Conservation (phyloP, 1,140 invertebrate species). For the Aricia agestis region DNA sequence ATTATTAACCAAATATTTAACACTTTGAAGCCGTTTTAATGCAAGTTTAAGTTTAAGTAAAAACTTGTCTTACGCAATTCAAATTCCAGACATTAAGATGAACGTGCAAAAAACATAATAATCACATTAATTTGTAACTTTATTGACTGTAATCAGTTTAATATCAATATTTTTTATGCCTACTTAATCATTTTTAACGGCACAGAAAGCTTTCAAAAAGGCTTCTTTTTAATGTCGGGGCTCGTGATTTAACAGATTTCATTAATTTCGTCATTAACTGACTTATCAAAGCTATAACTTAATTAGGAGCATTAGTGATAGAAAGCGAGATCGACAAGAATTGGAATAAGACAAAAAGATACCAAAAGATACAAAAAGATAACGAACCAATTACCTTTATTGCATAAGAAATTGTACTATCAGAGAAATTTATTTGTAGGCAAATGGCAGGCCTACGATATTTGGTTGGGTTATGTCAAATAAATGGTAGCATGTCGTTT, state of each 20-base stretch:
- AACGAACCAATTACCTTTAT: neutral
- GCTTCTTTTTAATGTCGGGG: neutral
- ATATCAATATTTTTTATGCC: neutral
- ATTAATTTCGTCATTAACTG: neutral
- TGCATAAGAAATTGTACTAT: neutral
- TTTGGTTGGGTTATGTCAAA: too few species aligned
- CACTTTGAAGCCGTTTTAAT: too few species aligned
- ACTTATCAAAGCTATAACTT: neutral
- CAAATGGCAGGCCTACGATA: too few species aligned
- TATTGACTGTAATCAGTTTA: neutral
- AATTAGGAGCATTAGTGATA: neutral
- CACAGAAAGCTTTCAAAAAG: neutral
- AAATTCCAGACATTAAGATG: neutral
- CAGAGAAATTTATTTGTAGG: too few species aligned
- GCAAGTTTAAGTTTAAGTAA: neutral
- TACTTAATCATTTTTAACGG: neutral
- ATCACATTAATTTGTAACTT: neutral
- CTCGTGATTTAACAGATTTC: neutral
- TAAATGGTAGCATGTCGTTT: too few species aligned
- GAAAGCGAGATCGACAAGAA: neutral
- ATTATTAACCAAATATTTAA: too few species aligned
- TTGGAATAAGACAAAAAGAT: conserved; percentile 9
- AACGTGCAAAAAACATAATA: neutral
- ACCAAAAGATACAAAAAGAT: too few species aligned
- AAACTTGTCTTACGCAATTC: neutral